These are phyloP conservation scores for Eucidaris tribuloides DNA, from an alignment of 35 echinoderm and acorn worm species.

Conservation along the genomic window DNA sequence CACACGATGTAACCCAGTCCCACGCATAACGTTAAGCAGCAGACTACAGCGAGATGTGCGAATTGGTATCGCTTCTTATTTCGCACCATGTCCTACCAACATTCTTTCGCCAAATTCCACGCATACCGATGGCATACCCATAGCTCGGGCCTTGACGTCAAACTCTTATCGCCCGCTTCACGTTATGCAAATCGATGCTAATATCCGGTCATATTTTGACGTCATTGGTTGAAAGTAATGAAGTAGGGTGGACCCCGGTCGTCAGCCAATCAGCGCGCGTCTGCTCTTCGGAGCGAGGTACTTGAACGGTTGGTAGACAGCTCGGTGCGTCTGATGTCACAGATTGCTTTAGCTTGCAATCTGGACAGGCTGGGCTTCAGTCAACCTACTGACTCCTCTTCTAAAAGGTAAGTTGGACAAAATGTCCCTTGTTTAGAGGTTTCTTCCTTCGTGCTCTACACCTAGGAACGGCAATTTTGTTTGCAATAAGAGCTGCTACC, in stretches of 20 bases:
- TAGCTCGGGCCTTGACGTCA: constrained; percentile 51
- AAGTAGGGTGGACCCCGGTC: constrained; percentile 13
- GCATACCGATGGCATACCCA: constrained; percentile 56
- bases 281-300: not conserved
- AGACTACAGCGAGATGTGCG: too few species aligned
- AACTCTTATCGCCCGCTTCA: not conserved
- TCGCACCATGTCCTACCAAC: too few species aligned
- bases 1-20: too few species aligned
- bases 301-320: constrained; percentile 18
- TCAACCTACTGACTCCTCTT: constrained; percentile 14
- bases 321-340: not conserved
- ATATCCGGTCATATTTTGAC: not conserved
- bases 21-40: too few species aligned
- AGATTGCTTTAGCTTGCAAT: constrained; percentile 33
- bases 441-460: too few species aligned
- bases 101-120: constrained; percentile 20
- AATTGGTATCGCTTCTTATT: too few species aligned
- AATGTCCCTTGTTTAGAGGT: too few species aligned
- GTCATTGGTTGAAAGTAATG: constrained; percentile 61
- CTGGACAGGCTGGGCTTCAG: constrained; percentile 6
- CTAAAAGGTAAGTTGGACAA: constrained; percentile 4
- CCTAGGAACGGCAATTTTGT: too few species aligned
- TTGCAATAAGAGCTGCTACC: too few species aligned
- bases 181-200: constrained; percentile 41
- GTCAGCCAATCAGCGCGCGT: constrained; percentile 12